Evolutionary conservation across 1,140 invertebrate genomes (phyloP).

Genomic region (Dreissena polymorpha): DNA sequence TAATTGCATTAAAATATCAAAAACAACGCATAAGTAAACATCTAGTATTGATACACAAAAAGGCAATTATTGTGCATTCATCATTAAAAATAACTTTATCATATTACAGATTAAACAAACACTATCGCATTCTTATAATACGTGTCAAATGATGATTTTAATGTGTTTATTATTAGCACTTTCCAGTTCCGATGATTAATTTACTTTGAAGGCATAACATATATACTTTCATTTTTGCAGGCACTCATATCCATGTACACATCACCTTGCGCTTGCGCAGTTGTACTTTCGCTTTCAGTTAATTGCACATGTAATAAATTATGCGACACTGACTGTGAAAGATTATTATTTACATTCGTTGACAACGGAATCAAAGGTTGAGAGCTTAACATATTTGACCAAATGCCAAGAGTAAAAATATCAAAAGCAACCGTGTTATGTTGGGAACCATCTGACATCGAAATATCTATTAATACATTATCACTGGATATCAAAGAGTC

Average conservation of each 20-base stretch:
- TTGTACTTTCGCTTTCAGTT: background rate
- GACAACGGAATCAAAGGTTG: background rate
- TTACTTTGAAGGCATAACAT: conserved; percentile 39
- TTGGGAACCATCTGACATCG: background rate
- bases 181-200: no score
- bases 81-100: no score
- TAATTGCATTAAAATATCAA: no score
- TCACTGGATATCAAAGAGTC: conserved; percentile 6
- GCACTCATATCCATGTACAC: conserved; percentile 51
- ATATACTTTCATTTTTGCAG: conserved; percentile 50
- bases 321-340: background rate
- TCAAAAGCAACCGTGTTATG: conserved; percentile 22
- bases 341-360: background rate
- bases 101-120: no score
- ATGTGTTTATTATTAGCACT: no score
- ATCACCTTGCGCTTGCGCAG: conserved; percentile 12
- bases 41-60: no score
- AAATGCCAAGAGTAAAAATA: conserved; percentile 38
- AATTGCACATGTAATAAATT: background rate
- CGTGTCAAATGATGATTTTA: no score
- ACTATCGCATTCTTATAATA: no score
- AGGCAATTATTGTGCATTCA: no score
- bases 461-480: conserved; percentile 33
- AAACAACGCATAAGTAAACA: no score
- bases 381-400: background rate